Conservation (phyloP, 1,140 invertebrate genomes). For the Drosophila albomicans region DNA sequence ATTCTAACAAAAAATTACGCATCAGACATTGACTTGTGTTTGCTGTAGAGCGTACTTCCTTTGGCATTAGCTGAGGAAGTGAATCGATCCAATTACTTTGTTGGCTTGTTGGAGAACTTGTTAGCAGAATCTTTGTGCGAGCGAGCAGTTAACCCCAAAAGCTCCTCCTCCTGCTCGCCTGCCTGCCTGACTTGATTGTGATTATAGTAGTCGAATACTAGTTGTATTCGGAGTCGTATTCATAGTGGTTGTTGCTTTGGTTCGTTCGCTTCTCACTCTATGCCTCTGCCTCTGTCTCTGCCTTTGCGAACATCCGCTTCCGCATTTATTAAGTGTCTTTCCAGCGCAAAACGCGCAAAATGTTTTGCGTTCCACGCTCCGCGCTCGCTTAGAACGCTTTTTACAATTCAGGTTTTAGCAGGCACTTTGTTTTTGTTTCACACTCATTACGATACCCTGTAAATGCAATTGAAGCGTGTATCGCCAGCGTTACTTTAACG, state of each 20-base stretch:
- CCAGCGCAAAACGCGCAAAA: conserved; percentile 66
- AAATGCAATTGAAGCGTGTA: conserved; percentile 1
- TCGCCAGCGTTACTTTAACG: no score
- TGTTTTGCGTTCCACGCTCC: conserved; percentile 43
- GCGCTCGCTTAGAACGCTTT: conserved; percentile 75
- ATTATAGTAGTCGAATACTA: conserved; percentile 44
- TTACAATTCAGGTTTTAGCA: conserved; percentile 79
- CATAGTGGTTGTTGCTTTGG: conserved; percentile 17
- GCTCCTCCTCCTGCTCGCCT: not conserved
- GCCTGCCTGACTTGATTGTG: conserved; percentile 77
- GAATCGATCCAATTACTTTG: conserved; percentile 35
- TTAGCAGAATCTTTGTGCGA: conserved; percentile 4
- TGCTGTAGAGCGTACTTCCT: conserved; percentile 24
- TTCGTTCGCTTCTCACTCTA: not conserved
- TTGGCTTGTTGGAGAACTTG: conserved; percentile 6
- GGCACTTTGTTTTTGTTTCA: conserved; percentile 3
- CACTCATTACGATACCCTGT: conserved; percentile 21
- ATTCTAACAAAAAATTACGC: not conserved
- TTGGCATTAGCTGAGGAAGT: conserved; percentile 38
- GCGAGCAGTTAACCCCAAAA: conserved; percentile 1
- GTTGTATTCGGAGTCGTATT: conserved; percentile 18
- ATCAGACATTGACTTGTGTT: conserved; percentile 7
- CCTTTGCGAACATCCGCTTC: conserved; percentile 81
- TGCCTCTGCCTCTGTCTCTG: not conserved
- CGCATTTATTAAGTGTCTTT: conserved; percentile 84